Base-by-base conservation (phyloP, 2,797 vertebrate genomes). In the Macropus fuliginosus region DNA sequence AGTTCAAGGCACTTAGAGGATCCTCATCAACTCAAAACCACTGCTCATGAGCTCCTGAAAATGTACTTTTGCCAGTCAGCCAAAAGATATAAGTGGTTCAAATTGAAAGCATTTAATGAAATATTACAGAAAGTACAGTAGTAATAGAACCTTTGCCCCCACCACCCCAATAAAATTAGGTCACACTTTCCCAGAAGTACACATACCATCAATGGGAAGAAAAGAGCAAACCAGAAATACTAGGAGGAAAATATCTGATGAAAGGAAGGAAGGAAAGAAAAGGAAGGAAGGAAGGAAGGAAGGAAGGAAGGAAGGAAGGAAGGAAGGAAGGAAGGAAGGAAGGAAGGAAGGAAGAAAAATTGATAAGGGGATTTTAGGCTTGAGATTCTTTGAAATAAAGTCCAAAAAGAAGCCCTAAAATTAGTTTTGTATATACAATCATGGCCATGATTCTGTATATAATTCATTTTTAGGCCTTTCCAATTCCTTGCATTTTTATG, bases 401-500 rank as follows among this genome's bases (percentile, higher is more conserved):
- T 3, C 55, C 93, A 91, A 27, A 2, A 11, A 10, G 31, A 74
- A 94, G 54, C 90, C 90, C 52, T 56, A 13, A 55, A 56, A 62
- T 91, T 91, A 89, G n/a, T 2, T 91, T 87, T 87, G 40, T 87
- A 46, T 87, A 50, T 28, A 87, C 21, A 87, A 50, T 87, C 74
- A 46, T 21, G 40, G n/a, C 40, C 40, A 87, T 46, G 24, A 5
- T 87, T 87, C 10, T 34, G 50, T 56, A 9, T 90, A n/a, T 74
- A 87, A 93, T 50, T 55, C 50, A 18, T 50, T 87, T 28, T 87
- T 59, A 74, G 16, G 57, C 90, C n/a, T 95, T 93, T 91, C 52
- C 1, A 50, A 92, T 46, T 92, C 40, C n/a, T 55, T 90, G 54
- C 31, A 81, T 95, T 93, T 87, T 95, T 93, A 74, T 91, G 54